Percentiles rank a stretch among this genome's conserved stretches.
phyloP scores from a whole-genome alignment of 2,797 vertebrate species.

The Sebastes trivittatus region DNA sequence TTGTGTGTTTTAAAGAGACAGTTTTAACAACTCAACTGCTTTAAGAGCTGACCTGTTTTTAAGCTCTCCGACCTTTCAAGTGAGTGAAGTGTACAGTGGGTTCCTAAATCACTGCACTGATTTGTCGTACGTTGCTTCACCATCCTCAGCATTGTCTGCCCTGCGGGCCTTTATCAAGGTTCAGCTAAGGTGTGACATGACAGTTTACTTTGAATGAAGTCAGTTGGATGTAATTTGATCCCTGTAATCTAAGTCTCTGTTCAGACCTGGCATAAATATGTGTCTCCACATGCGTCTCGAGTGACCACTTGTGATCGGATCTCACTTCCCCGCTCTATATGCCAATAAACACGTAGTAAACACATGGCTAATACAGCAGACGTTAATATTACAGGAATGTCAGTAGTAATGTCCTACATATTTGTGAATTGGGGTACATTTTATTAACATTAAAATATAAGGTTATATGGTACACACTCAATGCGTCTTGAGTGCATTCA shows the following conservation, averaged over 20 bases:
- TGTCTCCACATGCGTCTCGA: too few species aligned
- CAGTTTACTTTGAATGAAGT: background rate
- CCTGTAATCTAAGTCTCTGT: background rate
- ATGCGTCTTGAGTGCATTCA: too few species aligned
- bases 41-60: slow-evolving; percentile 20
- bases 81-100: background rate
- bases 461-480: too few species aligned
- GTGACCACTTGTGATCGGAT: too few species aligned
- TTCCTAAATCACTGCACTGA: slow-evolving; percentile 32
- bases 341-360: too few species aligned
- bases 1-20: slow-evolving; percentile 24
- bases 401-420: too few species aligned
- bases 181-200: background rate
- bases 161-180: background rate
- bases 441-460: too few species aligned
- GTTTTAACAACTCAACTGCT: slow-evolving; percentile 30
- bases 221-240: background rate
- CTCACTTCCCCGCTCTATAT: too few species aligned
- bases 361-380: too few species aligned
- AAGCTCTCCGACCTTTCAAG: slow-evolving; percentile 19
- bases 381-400: too few species aligned
- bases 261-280: too few species aligned
- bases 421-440: too few species aligned
- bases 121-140: background rate
- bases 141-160: background rate